Evolutionary conservation across 2,888 invertebrate species (phyloP).

Genomic region (Ametastegia equiseti): DNA sequence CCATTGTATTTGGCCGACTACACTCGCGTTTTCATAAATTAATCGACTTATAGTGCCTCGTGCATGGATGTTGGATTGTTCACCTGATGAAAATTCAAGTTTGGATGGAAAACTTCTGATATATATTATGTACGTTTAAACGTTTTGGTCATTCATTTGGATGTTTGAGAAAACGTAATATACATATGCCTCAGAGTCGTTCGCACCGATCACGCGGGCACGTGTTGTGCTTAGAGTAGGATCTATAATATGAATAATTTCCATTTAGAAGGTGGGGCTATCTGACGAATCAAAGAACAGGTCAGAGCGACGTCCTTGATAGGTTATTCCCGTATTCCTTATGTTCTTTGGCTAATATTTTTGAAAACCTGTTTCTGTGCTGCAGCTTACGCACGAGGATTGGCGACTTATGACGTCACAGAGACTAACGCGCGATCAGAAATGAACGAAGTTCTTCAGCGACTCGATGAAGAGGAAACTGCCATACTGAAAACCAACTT

Average conservation of each 20-base stretch:
- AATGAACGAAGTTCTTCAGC: constrained; percentile 29
- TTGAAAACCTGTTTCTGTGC: neutral
- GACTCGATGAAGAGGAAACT: neutral
- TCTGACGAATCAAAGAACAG: constrained; percentile 6
- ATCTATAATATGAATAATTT: constrained; percentile 2
- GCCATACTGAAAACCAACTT: neutral
- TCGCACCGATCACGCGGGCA: neutral
- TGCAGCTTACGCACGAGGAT: constrained; percentile 55
- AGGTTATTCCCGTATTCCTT: constrained; percentile 29
- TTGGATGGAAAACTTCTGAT: no score
- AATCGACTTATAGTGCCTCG: neutral
- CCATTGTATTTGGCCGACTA: neutral
- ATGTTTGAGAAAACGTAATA: neutral
- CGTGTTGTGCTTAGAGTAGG: neutral
- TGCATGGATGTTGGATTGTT: neutral
- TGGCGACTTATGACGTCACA: constrained; percentile 52
- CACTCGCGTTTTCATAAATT: neutral
- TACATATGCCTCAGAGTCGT: neutral
- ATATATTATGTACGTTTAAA: neutral
- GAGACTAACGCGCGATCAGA: constrained; percentile 27
- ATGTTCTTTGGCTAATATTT: neutral
- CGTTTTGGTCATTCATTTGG: neutral
- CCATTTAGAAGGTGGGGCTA: constrained; percentile 18
- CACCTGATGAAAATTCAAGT: neutral
- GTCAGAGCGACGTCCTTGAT: constrained; percentile 34